A percentile compares a stretch with the other conserved stretches of the same genome.
phyloP scores from a whole-genome alignment of 2,888 invertebrate species.

The Noctua fimbriata region DNA sequence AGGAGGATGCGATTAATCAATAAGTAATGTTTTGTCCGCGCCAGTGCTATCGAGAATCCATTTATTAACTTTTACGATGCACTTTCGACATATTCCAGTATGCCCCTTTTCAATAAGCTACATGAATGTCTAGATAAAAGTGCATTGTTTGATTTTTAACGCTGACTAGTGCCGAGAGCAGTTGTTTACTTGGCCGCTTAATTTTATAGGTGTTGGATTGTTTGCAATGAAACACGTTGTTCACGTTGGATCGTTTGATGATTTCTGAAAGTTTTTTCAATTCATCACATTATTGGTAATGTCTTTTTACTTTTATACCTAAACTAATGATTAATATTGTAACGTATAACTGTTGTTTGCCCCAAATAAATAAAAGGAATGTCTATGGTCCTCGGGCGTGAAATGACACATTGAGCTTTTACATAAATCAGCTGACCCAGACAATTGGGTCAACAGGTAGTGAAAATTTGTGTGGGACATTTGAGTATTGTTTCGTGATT shows the following conservation, averaged over 20 bases:
- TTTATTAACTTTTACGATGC: conserved; percentile 18
- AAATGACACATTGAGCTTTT: no score
- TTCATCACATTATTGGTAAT: not conserved
- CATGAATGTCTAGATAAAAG: not conserved
- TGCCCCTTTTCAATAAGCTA: not conserved
- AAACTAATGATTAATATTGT: no score
- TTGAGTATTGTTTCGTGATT: no score
- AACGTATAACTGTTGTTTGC: no score
- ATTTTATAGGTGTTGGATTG: not conserved
- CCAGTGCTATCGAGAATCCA: conserved; percentile 8
- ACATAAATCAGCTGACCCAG: no score
- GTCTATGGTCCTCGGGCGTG: no score
- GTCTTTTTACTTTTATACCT: no score
- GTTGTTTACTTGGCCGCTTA: not conserved
- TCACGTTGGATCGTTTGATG: no score
- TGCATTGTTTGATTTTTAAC: not conserved
- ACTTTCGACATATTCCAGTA: not conserved
- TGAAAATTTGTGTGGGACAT: no score
- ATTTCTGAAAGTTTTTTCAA: not conserved
- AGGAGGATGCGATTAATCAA: conserved; percentile 24
- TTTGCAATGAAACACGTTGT: not conserved
- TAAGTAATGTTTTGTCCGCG: conserved; percentile 6
- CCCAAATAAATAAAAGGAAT: no score
- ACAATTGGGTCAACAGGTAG: no score
- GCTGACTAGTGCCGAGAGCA: not conserved